Evolutionary conservation across 2,797 vertebrate genomes (phyloP).

Genomic region (Threskiornis aethiopicus): DNA sequence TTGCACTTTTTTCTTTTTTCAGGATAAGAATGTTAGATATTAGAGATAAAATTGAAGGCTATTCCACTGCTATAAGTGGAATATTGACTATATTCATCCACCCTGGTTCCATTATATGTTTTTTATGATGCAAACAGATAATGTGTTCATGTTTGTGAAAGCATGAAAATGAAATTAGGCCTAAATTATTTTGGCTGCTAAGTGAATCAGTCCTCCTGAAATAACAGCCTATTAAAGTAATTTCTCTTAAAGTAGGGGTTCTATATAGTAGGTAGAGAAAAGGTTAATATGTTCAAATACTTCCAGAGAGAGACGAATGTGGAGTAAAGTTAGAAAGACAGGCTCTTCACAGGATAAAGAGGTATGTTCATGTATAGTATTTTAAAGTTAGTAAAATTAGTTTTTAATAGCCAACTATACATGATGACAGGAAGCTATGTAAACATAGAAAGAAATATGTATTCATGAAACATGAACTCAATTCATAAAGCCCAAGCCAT

Average conservation of each 20-base stretch:
- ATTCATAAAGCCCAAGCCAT: background rate
- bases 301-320: background rate
- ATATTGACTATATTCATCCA: background rate
- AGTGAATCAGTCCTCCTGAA: background rate
- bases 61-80: background rate
- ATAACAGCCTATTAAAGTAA: background rate
- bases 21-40: background rate
- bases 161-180: background rate
- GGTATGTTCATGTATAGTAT: background rate
- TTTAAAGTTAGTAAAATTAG: background rate
- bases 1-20: no score
- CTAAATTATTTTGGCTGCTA: background rate
- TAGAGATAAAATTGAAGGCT: background rate
- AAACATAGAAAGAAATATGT: background rate
- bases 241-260: background rate
- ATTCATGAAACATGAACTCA: background rate
- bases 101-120: background rate
- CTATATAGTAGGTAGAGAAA: background rate
- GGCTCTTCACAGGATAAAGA: background rate
- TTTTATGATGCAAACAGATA: background rate
- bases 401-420: background rate
- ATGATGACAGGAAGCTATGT: background rate
- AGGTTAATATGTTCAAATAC: background rate
- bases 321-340: background rate
- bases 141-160: background rate